Evolutionary conservation across 1,140 invertebrate species (phyloP), one percentile per base, ranked within the genome.

Genomic region (Dendrolimus kikuchii): DNA sequence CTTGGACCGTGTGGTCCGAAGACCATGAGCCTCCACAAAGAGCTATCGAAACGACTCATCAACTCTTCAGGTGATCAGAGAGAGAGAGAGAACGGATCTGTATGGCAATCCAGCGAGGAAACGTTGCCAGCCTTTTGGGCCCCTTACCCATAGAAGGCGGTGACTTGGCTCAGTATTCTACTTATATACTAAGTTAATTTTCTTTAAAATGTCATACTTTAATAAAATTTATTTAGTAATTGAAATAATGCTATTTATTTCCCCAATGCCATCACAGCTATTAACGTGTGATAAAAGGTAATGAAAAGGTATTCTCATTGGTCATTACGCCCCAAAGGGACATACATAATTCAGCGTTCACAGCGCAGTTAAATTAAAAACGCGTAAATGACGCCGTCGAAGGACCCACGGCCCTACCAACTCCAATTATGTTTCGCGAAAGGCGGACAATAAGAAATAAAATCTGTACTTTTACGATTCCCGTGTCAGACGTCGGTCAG

Each of bases 371-470:
- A 85, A 82, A 85, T 83, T 83, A 81, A 83, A 80, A 85, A 77
- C 68, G 70, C 76, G 79, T 82, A 85, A 85, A 82, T 69, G 66
- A 58, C 57, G 67, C 64, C 71, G 74, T 66, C 69, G 70, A 68
- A 59, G 49, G 62, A 51, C 47, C 43, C 47, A 44, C 47, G 49
- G 49, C 47, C 64, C 69, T 51, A 71, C 67, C 67, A 61, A 73
- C 81, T 86, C 81, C 81, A 81, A 86, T 86, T 83, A 77, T 78
- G 81, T 83, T 86, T 86, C 74, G 80, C 78, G 77, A 82, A 77
- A 81, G 71, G 75, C 78, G 80, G 81, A 86, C 82, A 86, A 86
- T 86, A 83, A 86, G 82, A 79, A 79, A 81, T 86, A 83, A 86
- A 86, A 83, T 86, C 68, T 68, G 75, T 67, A 72, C 82, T 77